Percentiles rank a stretch among this genome's conserved stretches.
Conservation (phyloP, 2,888 invertebrate genomes). For the Eurytoma californica region DNA sequence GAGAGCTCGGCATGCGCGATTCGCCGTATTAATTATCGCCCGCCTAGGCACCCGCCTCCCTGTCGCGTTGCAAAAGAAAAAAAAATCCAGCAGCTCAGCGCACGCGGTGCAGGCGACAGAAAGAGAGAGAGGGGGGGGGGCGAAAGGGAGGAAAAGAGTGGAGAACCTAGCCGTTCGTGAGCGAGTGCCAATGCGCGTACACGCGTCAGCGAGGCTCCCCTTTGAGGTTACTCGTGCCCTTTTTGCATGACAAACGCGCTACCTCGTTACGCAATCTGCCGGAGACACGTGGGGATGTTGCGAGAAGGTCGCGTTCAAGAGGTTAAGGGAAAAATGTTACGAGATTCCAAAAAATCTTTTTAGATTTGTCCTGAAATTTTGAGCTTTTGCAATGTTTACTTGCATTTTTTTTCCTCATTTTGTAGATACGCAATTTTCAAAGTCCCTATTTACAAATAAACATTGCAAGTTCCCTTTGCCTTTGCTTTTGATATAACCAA, state of each 20-base stretch:
- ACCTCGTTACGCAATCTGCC: constrained; percentile 5
- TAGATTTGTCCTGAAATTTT: background rate
- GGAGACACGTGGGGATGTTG: background rate
- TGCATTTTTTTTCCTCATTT: too few relatives aligned
- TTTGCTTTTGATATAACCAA: too few relatives aligned
- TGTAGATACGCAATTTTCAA: too few relatives aligned
- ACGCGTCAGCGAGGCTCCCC: background rate
- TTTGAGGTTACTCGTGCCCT: constrained; percentile 12
- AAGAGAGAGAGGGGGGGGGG: constrained; percentile 3
- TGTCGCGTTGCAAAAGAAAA: background rate
- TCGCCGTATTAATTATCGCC: constrained; percentile 35
- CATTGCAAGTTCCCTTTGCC: too few relatives aligned
- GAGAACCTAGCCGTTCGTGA: constrained; percentile 31
- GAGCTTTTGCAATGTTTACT: too few relatives aligned
- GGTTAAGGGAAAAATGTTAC: background rate
- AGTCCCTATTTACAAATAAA: too few relatives aligned
- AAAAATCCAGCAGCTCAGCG: background rate
- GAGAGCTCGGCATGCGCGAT: constrained; percentile 21
- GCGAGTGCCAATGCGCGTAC: constrained; percentile 4
- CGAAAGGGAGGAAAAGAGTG: constrained; percentile 36
- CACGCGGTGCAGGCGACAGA: background rate
- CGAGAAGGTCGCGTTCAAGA: background rate
- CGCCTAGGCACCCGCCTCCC: background rate
- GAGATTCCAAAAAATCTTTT: too few relatives aligned
- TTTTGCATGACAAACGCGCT: constrained; percentile 27